A percentile compares a stretch with the other conserved stretches of the same genome.
phyloP scores from a whole-genome alignment of 2,113 vertebrate genomes.

The Porphyrio hochstetteri region DNA sequence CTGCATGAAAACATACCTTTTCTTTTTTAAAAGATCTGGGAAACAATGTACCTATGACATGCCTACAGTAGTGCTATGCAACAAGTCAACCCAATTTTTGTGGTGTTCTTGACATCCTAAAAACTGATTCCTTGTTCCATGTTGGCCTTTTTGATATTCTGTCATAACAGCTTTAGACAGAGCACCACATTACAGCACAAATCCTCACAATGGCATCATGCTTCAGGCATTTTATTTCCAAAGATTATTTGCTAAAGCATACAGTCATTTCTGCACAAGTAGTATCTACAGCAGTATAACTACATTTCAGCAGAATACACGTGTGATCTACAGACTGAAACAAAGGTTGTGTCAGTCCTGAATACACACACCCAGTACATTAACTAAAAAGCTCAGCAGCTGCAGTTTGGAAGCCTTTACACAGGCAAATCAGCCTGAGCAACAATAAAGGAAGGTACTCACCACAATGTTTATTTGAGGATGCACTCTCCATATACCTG shows the following conservation, averaged over 20 bases:
- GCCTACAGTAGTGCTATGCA: neutral
- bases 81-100: neutral
- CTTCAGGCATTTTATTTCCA: conserved; percentile 42
- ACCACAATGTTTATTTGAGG: accelerated
- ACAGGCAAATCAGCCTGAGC: neutral
- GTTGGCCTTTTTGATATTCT: conserved; percentile 14
- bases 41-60: neutral
- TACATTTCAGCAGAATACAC: conserved; percentile 1
- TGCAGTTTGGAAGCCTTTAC: neutral
- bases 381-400: neutral
- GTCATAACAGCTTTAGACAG: neutral
- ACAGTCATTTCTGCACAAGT: conserved; percentile 24
- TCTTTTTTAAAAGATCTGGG: neutral
- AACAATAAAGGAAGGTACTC: neutral
- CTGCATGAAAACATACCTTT: neutral
- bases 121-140: neutral
- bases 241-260: conserved; percentile 39
- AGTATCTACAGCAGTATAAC: neutral
- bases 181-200: neutral
- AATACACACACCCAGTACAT: neutral
- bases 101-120: neutral
- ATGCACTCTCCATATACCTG: neutral
- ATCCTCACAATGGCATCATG: conserved; percentile 48
- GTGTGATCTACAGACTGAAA: neutral
- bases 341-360: neutral